Base-by-base conservation (phyloP, 2,888 invertebrate species). In the Temnothorax ravouxi region DNA sequence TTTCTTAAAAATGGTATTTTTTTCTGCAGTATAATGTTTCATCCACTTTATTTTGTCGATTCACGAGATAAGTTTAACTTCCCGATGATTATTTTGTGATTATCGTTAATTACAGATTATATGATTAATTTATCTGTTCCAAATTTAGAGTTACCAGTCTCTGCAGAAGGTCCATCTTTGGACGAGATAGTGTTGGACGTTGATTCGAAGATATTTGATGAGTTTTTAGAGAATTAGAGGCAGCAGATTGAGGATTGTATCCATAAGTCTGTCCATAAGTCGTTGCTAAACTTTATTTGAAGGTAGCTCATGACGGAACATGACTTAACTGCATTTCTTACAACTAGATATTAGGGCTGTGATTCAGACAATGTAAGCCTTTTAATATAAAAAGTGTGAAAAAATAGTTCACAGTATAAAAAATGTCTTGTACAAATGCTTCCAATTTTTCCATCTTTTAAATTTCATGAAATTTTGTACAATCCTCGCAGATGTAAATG, bases 101-200 rank as follows among this genome's bases (percentile, higher is more conserved):
- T 18, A 18, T 47, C 47, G 18, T 25, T 25, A 25, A 25, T 25
- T 1, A 25, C 5, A 13, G 50, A 38, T 9, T 1, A 52, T 52
- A 25, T 52, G 25, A 72, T 67, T 59, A 47, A 6, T 66, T 76
- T 64, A 34, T 83, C 72, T 69, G 74, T 74, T 59, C 29, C 18
- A 79, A 38, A 80, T 80, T 92, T 87, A 94, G 95, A 93, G 88
- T 86, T 91, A 83, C 86, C 90, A 69, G 91, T 89, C 34, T 83
- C 92, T 9, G 91, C 92, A 71, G 91, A 94, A 69, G 95, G 95
- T 21, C 95, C 95, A 84, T 95, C 96, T 79, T 94, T 97, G 82
- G 97, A 97, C 91, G 97, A 97, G 92, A 96, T 97, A 86, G 96
- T 96, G 85, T 92, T 97, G 74, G 97, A 97, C 88, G 93, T 94